phyloP scores from a whole-genome alignment of 2,113 vertebrate genomes.

The Bos indicus region DNA sequence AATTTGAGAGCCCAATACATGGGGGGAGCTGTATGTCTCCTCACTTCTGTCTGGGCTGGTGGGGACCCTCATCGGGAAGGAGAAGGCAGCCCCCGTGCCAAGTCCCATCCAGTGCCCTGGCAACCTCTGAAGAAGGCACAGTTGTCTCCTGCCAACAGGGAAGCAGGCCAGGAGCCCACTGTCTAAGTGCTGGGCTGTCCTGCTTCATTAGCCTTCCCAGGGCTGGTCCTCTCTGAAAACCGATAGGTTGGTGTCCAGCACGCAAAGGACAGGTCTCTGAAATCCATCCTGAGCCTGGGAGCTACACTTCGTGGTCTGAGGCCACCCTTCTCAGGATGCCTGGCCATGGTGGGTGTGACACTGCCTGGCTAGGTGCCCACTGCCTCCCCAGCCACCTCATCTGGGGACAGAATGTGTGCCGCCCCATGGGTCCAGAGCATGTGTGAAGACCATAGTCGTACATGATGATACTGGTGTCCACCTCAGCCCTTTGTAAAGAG shows the following conservation, averaged over 20 bases:
- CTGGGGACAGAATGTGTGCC: background rate
- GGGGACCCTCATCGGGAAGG: accelerated
- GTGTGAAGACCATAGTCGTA: accelerated
- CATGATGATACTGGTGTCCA: accelerated
- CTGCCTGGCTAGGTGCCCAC: background rate
- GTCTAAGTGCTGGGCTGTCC: background rate
- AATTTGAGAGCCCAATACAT: background rate
- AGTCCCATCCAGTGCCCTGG: background rate
- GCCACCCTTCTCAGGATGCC: background rate
- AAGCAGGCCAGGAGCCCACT: background rate
- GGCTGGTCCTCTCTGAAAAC: background rate
- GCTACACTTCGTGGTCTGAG: background rate
- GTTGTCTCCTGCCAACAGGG: background rate
- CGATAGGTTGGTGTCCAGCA: background rate
- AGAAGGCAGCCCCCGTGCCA: accelerated
- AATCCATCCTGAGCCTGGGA: background rate
- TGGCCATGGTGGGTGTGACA: background rate
- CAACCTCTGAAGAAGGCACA: background rate
- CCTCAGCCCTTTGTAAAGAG: background rate
- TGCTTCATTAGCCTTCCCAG: background rate
- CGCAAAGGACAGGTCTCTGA: background rate
- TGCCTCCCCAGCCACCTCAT: accelerated
- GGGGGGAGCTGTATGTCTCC: background rate
- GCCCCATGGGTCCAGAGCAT: accelerated
- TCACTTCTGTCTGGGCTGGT: background rate